Evolutionary conservation across 2,113 vertebrate species (phyloP).

Genomic region (Cygnus buccinator): DNA sequence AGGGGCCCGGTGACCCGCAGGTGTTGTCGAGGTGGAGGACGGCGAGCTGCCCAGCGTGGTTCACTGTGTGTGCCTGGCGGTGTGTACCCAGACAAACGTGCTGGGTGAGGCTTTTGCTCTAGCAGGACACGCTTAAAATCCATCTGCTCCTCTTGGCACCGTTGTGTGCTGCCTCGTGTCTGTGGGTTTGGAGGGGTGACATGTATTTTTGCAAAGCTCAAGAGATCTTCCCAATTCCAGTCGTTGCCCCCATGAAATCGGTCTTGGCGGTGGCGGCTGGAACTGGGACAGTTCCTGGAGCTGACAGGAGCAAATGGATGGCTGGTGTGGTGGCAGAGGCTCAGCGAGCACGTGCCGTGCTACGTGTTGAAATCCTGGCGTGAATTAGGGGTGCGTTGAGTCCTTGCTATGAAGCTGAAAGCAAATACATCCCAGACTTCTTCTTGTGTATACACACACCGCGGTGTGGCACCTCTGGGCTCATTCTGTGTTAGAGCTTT

Average conservation of each 20-base stretch:
- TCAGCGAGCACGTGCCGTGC: too few relatives aligned
- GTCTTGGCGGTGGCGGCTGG: background rate
- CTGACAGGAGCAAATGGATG: background rate
- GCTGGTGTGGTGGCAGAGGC: background rate
- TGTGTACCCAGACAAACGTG: background rate
- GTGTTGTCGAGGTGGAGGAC: background rate
- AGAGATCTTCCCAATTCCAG: background rate
- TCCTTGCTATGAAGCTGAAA: accelerated
- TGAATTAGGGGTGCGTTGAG: background rate
- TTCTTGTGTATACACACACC: background rate
- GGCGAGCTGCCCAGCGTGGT: too few relatives aligned
- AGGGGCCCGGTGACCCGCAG: background rate
- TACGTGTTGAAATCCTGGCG: background rate
- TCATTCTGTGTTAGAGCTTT: accelerated
- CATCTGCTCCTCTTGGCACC: background rate
- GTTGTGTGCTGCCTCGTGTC: background rate
- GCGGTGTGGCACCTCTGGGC: accelerated
- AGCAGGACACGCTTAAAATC: background rate
- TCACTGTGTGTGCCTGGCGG: background rate
- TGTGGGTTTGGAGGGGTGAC: background rate
- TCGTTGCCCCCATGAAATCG: background rate
- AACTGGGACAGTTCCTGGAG: background rate
- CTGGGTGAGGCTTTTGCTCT: background rate
- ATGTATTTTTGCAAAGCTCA: background rate
- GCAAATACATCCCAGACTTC: accelerated